Percentiles rank a stretch among this genome's conserved stretches.
Evolutionary conservation across 2,888 invertebrate species (phyloP).

Genomic region (Fissipunctia ypsillon): DNA sequence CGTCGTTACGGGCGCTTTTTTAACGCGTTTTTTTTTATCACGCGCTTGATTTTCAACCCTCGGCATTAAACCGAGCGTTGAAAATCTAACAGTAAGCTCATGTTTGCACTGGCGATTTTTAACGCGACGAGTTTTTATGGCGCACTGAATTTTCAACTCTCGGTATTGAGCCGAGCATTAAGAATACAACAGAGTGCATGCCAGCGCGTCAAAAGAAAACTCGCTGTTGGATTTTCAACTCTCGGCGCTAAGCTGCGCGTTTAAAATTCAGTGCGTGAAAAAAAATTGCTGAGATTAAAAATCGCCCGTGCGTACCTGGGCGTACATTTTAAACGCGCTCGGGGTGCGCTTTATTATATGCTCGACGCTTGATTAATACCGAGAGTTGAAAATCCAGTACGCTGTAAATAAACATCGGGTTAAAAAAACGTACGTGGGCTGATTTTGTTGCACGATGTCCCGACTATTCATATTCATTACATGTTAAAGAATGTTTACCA

Average conservation of each 20-base stretch:
- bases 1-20: background rate
- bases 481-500: background rate
- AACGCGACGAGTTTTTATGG: no score
- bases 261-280: background rate
- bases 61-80: background rate
- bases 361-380: background rate
- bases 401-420: background rate
- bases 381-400: background rate
- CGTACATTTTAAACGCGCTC: background rate
- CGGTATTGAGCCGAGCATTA: background rate
- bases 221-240: background rate
- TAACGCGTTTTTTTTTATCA: background rate
- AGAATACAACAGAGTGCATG: background rate
- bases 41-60: background rate
- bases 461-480: background rate
- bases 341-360: background rate
- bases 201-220: background rate
- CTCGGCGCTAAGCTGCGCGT: background rate
- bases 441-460: background rate
- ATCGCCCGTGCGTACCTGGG: background rate
- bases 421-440: background rate
- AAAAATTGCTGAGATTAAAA: background rate
- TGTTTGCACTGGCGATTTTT: no score
- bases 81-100: no score
- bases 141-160: background rate